These are phyloP conservation scores for Tympanoctomys barrerae DNA, from an alignment of 2,797 vertebrate genomes.

Conservation along the genomic window DNA sequence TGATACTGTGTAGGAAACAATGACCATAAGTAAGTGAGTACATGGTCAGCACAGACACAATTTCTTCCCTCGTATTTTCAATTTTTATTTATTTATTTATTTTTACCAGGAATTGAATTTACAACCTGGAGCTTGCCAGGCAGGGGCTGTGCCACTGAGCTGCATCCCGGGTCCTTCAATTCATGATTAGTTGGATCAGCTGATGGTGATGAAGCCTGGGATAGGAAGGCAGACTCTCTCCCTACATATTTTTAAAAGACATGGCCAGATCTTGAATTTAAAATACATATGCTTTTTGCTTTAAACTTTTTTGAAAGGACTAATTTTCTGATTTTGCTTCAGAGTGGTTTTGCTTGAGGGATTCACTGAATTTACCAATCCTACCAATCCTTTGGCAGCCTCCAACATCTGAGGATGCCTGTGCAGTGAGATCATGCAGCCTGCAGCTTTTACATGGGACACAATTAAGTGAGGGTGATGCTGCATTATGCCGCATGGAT, in stretches of 20 bases:
- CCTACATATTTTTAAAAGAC: neutral
- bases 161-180: too few species aligned
- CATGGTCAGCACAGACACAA: neutral
- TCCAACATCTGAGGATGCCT: neutral
- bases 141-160: too few species aligned
- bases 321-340: slow-evolving; percentile 27
- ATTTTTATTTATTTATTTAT: neutral
- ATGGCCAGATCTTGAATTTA: neutral
- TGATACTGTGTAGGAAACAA: neutral
- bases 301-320: slow-evolving; percentile 13
- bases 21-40: neutral
- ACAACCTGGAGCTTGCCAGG: too few species aligned
- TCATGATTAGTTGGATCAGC: neutral
- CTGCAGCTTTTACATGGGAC: neutral
- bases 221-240: neutral
- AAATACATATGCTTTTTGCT: neutral
- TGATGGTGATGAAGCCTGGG: neutral
- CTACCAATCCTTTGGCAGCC: neutral
- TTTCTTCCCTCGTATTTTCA: neutral
- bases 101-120: too few species aligned
- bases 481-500: neutral
- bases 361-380: neutral
- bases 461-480: neutral
- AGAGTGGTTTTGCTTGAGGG: neutral
- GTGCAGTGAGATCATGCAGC: neutral